Evolutionary conservation across 2,797 vertebrate species (phyloP).

Genomic region (Alfaro cultratus): DNA sequence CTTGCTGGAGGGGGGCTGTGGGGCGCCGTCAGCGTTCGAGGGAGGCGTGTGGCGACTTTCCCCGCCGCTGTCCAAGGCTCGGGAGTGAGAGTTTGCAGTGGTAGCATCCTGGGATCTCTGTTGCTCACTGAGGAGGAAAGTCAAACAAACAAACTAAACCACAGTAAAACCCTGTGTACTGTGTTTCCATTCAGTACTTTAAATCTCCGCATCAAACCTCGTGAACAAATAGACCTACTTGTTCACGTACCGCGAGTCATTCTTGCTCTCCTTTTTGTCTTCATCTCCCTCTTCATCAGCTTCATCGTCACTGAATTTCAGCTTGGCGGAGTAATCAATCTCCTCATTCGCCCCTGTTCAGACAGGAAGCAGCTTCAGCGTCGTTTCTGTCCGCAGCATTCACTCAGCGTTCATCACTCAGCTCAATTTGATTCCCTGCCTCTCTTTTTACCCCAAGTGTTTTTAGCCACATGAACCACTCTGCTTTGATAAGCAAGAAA

Average conservation of each 20-base stretch:
- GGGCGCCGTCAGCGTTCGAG: slow-evolving; percentile 75
- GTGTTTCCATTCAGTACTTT: background rate
- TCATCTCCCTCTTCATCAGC: slow-evolving; percentile 90
- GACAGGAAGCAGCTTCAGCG: slow-evolving; percentile 2
- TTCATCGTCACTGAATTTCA: slow-evolving; percentile 97
- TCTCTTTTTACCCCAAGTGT: background rate
- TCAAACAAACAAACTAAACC: background rate
- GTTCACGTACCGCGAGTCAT: slow-evolving; percentile 76
- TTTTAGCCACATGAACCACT: slow-evolving; percentile 17
- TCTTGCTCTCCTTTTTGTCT: slow-evolving; percentile 75
- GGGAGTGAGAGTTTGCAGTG: slow-evolving; percentile 66
- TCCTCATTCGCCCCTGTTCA: slow-evolving; percentile 91
- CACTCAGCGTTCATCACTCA: slow-evolving; percentile 8
- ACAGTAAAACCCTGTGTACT: too few species aligned
- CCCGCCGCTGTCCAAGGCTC: slow-evolving; percentile 76
- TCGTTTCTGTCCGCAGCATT: background rate
- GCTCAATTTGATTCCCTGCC: slow-evolving; percentile 11
- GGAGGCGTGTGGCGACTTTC: slow-evolving; percentile 79
- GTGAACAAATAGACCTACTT: background rate
- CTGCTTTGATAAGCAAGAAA: slow-evolving; percentile 35
- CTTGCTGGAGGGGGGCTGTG: slow-evolving; percentile 83
- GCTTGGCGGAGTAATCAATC: slow-evolving; percentile 95
- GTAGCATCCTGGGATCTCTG: slow-evolving; percentile 77
- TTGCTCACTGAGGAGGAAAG: slow-evolving; percentile 63
- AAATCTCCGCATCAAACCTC: background rate